These are phyloP conservation scores for Halictus quadricinctus DNA, from an alignment of 2,888 invertebrate genomes.

Conservation along the genomic window DNA sequence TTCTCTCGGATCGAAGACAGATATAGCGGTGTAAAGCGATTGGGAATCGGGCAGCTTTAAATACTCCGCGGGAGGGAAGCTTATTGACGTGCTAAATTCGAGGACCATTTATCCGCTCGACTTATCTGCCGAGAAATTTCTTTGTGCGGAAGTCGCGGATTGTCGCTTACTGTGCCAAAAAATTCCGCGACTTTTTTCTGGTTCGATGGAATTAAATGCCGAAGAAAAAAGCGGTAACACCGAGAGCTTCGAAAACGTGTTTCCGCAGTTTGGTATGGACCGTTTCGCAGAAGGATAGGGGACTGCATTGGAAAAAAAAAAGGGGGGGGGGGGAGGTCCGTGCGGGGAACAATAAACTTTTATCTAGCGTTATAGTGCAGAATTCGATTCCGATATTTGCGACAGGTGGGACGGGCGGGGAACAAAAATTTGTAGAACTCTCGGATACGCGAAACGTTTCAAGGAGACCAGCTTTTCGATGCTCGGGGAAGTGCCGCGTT, in stretches of 20 bases:
- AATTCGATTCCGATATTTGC: not conserved
- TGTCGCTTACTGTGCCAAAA: not conserved
- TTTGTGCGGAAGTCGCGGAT: not conserved
- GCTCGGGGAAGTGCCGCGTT: conserved; percentile 15
- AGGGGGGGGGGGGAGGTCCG: not conserved
- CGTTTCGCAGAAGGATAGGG: not conserved
- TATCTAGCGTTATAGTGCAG: not conserved
- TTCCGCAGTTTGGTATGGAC: not conserved
- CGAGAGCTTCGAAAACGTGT: not conserved
- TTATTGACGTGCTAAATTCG: not conserved
- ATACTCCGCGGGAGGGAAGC: not conserved
- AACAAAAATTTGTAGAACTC: not conserved
- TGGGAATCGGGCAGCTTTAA: conserved; percentile 1
- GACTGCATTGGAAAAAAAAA: not conserved
- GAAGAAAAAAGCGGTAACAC: not conserved
- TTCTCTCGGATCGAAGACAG: conserved; percentile 42
- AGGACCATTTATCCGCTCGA: not conserved
- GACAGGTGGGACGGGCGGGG: not conserved
- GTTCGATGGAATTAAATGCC: not conserved
- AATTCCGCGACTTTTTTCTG: not conserved
- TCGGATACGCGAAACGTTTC: conserved; percentile 6
- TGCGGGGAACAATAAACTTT: not conserved
- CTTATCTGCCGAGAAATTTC: not conserved
- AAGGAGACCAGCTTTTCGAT: conserved; percentile 22
- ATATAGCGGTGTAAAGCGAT: conserved; percentile 31